Conservation (phyloP, 2,797 vertebrate genomes). For the Malurus leucopterus region DNA sequence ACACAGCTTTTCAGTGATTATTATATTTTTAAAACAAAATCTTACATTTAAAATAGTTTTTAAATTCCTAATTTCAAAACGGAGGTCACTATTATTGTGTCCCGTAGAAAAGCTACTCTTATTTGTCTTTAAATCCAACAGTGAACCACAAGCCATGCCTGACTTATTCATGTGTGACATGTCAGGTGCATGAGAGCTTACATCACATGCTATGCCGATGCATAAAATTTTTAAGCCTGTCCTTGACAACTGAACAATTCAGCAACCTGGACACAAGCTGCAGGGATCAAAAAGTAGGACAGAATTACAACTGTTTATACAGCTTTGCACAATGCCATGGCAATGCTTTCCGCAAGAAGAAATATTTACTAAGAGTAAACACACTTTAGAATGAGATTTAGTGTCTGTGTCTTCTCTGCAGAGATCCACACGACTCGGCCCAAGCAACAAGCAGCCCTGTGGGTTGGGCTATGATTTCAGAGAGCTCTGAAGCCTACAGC, state of each 20-base stretch:
- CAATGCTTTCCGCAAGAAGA: conserved; percentile 26
- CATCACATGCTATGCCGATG: conserved; percentile 38
- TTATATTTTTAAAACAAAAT: neutral
- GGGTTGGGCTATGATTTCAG: too few species aligned
- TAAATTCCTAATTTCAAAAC: neutral
- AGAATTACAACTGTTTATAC: conserved; percentile 47
- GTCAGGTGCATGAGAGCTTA: conserved; percentile 59
- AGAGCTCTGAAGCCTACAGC: too few species aligned
- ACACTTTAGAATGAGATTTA: conserved; percentile 30
- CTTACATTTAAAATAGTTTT: neutral
- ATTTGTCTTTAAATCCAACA: conserved; percentile 10
- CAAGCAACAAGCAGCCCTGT: too few species aligned
- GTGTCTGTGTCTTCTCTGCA: conserved; percentile 5
- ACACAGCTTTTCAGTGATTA: neutral
- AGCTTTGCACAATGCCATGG: conserved; percentile 28
- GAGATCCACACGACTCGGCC: neutral
- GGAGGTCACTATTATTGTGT: neutral
- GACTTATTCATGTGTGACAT: conserved; percentile 36
- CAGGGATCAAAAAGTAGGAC: conserved; percentile 55
- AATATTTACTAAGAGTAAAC: conserved; percentile 44
- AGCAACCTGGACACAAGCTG: conserved; percentile 41
- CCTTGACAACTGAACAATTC: conserved; percentile 57
- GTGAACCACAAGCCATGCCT: conserved; percentile 27
- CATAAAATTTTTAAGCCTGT: conserved; percentile 64
- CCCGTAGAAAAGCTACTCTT: neutral